Conservation (phyloP, 2,113 vertebrate genomes). For the Cacatua alba region DNA sequence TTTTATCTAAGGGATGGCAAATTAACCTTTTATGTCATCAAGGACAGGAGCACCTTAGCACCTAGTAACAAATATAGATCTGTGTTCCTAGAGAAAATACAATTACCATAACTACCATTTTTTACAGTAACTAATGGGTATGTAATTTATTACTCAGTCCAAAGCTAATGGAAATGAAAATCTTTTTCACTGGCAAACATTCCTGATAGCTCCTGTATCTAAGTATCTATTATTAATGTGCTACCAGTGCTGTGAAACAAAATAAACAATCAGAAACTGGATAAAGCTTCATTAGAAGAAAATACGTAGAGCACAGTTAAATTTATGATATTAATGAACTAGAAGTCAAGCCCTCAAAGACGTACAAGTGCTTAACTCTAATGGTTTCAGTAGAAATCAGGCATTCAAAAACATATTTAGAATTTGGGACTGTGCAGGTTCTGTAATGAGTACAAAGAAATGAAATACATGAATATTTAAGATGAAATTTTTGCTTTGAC, state of each 20-base stretch:
- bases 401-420: not conserved
- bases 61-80: not conserved
- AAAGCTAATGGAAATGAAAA: not conserved
- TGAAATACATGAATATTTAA: not conserved
- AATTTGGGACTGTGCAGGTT: not conserved
- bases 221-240: not conserved
- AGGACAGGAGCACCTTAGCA: not conserved
- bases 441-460: not conserved
- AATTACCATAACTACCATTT: not conserved
- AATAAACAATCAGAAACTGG: not conserved
- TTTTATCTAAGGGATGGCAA: not conserved
- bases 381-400: not conserved
- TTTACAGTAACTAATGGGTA: not conserved
- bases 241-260: not conserved
- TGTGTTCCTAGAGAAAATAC: not conserved
- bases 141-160: not conserved
- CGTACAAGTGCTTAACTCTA: not conserved
- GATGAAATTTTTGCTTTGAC: not conserved
- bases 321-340: not conserved
- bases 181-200: not conserved
- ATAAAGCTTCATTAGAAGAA: not conserved
- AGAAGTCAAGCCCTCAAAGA: not conserved
- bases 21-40: not conserved
- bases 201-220: not conserved
- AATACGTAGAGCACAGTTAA: not conserved